phyloP scores from a whole-genome alignment of 2,888 invertebrate species.

The Dermolepida albohirtum region DNA sequence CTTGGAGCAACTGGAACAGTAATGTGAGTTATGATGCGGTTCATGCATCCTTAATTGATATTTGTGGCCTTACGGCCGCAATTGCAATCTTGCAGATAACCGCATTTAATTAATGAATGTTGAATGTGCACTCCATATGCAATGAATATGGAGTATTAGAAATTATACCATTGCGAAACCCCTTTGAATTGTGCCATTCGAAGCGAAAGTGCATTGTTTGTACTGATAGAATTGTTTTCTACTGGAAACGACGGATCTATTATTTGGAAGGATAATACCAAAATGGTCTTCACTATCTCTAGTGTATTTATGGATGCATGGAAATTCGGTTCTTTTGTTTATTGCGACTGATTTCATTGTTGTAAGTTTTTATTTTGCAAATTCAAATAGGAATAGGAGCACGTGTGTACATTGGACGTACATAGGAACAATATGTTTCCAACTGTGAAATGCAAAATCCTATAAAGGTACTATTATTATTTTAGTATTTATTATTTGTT shows the following conservation, averaged over 20 bases:
- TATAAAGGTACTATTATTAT: too few relatives aligned
- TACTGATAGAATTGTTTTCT: constrained; percentile 51
- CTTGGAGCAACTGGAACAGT: constrained; percentile 54
- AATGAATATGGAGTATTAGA: constrained; percentile 37
- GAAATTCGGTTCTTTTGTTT: constrained; percentile 25
- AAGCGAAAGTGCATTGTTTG: constrained; percentile 51
- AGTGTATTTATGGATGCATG: constrained; percentile 18
- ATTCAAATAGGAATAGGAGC: too few relatives aligned
- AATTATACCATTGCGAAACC: constrained; percentile 32
- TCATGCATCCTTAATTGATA: constrained; percentile 65
- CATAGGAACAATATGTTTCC: too few relatives aligned
- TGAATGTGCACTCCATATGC: constrained; percentile 56
- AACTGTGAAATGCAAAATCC: too few relatives aligned
- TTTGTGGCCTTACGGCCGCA: constrained; percentile 64
- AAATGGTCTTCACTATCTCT: constrained; percentile 18
- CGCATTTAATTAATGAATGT: constrained; percentile 64
- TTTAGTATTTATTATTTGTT: too few relatives aligned
- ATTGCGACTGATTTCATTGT: constrained; percentile 2
- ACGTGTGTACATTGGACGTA: too few relatives aligned
- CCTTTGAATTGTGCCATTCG: constrained; percentile 44
- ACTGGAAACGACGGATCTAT: constrained; percentile 32
- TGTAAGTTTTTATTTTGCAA: constrained; percentile 23
- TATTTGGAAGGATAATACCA: constrained; percentile 32
- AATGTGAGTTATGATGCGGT: constrained; percentile 62
- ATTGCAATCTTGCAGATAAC: constrained; percentile 66